phyloP scores from a whole-genome alignment of 2,888 invertebrate species.

The Lasiommata megera region DNA sequence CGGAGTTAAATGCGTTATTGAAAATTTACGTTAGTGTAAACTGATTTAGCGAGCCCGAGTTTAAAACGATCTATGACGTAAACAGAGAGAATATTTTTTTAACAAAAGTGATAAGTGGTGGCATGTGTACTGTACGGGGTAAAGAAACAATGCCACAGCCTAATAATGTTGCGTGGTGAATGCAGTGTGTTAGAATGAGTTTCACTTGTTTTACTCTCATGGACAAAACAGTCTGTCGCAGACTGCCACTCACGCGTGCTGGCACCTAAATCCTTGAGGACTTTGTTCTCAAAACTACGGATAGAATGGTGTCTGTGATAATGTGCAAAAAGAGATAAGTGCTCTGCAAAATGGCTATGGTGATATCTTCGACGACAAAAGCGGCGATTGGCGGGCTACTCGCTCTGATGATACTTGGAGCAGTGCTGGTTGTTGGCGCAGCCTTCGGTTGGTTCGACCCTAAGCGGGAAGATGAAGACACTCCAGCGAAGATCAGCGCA shows the following conservation, averaged over 20 bases:
- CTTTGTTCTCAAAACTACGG: conserved; percentile 2
- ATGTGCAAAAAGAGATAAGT: conserved; percentile 60
- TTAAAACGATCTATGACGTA: too few relatives aligned
- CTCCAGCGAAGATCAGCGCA: conserved; percentile 71
- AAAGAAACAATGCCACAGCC: background rate
- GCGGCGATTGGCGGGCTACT: conserved; percentile 72
- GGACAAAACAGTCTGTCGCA: background rate
- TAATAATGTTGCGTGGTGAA: too few relatives aligned
- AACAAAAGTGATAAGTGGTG: background rate
- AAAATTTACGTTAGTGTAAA: too few relatives aligned
- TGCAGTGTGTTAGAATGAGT: background rate
- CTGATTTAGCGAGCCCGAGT: too few relatives aligned
- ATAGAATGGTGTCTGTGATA: conserved; percentile 30
- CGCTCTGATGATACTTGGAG: conserved; percentile 72
- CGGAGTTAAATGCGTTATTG: background rate
- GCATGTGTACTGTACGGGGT: background rate
- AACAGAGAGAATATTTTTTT: too few relatives aligned
- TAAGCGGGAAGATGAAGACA: conserved; percentile 70
- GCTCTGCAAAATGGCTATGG: conserved; percentile 72
- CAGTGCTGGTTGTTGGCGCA: conserved; percentile 69
- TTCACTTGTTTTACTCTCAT: background rate
- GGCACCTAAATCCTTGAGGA: background rate
- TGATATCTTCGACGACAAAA: conserved; percentile 75
- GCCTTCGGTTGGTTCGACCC: conserved; percentile 76
- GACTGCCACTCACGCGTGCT: background rate